Evolutionary conservation across 2,797 vertebrate species (phyloP).

Genomic region (Sebastes miniatus): DNA sequence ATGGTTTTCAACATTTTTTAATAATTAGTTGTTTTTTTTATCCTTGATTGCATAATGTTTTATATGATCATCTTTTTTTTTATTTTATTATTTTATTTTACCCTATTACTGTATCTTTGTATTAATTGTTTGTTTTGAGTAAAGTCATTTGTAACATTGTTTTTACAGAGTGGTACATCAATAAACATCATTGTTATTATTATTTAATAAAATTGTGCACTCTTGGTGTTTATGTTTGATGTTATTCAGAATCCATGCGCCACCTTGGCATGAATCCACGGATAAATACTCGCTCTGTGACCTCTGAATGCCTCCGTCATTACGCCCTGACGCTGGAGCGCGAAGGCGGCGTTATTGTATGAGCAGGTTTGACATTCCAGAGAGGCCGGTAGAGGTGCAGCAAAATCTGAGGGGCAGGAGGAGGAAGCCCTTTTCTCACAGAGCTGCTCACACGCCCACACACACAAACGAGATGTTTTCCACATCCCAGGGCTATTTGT

Average conservation of each 20-base stretch:
- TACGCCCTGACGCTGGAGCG: conserved; percentile 43
- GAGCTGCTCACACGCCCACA: conserved; percentile 20
- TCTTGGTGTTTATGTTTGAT: not conserved
- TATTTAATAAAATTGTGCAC: not conserved
- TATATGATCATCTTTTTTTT: not conserved
- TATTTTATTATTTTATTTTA: not conserved
- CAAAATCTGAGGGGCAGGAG: conserved; percentile 50
- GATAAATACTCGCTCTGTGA: conserved; percentile 47
- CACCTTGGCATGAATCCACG: conserved; percentile 5
- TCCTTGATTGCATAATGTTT: not conserved
- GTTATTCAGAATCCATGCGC: conserved; percentile 7
- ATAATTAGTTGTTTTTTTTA: not conserved
- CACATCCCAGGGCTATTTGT: conserved; percentile 68
- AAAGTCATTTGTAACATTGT: not conserved
- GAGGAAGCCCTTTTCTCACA: conserved; percentile 70
- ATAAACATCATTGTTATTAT: not conserved
- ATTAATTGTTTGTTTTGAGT: not conserved
- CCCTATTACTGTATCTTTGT: not conserved
- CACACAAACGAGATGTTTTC: conserved; percentile 61
- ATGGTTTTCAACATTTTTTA: not conserved
- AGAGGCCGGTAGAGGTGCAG: conserved; percentile 59
- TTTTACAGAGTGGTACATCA: not conserved
- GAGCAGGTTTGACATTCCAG: conserved; percentile 63
- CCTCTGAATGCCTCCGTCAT: conserved; percentile 32
- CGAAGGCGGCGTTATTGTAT: conserved; percentile 42